These are phyloP conservation scores for Hystrix brachyura DNA, from an alignment of 2,113 vertebrate genomes.

Conservation along the genomic window DNA sequence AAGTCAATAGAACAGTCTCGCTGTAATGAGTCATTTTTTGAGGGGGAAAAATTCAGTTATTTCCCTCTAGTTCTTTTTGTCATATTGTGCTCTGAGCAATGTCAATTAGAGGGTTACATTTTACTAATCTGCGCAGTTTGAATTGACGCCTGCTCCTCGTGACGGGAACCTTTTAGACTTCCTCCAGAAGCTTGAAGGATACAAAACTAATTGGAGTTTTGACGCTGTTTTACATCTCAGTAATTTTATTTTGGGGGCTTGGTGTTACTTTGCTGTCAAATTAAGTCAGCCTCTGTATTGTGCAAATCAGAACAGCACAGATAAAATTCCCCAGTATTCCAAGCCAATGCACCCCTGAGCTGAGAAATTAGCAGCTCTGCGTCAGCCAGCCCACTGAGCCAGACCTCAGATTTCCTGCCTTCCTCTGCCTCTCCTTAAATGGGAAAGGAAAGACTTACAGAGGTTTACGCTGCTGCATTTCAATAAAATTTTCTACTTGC, in stretches of 20 bases:
- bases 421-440: conserved; percentile 49
- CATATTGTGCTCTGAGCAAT: conserved; percentile 81
- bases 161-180: conserved; percentile 75
- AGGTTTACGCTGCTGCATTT: conserved; percentile 59
- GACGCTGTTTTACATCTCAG: conserved; percentile 84
- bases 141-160: conserved; percentile 59
- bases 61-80: conserved; percentile 80
- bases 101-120: conserved; percentile 82
- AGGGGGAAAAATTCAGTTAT: conserved; percentile 79
- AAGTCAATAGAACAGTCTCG: conserved; percentile 77
- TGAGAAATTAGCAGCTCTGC: background rate
- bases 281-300: conserved; percentile 82
- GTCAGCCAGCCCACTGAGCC: background rate
- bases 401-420: background rate
- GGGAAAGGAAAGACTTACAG: conserved; percentile 49
- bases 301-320: conserved; percentile 69
- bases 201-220: conserved; percentile 84
- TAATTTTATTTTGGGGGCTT: conserved; percentile 81
- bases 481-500: conserved; percentile 71
- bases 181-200: conserved; percentile 72
- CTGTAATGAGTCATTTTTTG: conserved; percentile 81
- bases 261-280: conserved; percentile 80
- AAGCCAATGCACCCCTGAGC: background rate
- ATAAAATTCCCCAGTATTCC: conserved; percentile 51
- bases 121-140: conserved; percentile 77